A percentile compares a stretch with the other conserved stretches of the same genome.
phyloP scores from a whole-genome alignment of 2,888 invertebrate genomes.

The Machimus rusticus region DNA sequence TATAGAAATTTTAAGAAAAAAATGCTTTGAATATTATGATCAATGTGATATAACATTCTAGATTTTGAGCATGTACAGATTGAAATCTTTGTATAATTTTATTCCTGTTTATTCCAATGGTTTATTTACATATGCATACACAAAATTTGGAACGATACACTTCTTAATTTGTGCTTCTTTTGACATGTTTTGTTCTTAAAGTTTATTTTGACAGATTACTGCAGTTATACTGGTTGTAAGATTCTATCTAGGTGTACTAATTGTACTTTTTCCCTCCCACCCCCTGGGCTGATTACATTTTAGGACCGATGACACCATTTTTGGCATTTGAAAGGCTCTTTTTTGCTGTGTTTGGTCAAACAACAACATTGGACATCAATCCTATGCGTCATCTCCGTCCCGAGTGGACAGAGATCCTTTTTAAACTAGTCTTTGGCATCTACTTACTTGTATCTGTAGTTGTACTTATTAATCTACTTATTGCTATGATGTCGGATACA shows the following conservation, averaged over 20 bases:
- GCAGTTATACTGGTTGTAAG: background rate
- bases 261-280: constrained; percentile 11
- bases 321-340: constrained; percentile 97
- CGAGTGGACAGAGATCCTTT: constrained; percentile 83
- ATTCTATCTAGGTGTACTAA: constrained; percentile 17
- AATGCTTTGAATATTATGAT: background rate
- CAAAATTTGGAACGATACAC: background rate
- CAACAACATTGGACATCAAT: constrained; percentile 83
- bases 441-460: constrained; percentile 98
- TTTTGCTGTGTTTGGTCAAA: constrained; percentile 97
- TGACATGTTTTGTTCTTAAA: background rate
- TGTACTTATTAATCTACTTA: constrained; percentile 97
- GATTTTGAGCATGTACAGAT: background rate
- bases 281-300: background rate
- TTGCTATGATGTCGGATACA: constrained; percentile 99
- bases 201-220: background rate
- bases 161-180: background rate
- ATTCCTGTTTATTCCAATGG: background rate
- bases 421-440: constrained; percentile 92
- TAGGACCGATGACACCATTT: constrained; percentile 78
- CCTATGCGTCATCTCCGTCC: constrained; percentile 75
- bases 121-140: background rate
- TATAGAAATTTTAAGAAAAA: background rate
- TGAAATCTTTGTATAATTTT: background rate
- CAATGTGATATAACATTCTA: background rate